Evolutionary conservation across 2,888 invertebrate species (phyloP).

Genomic region (Apomyelois bistriatella): DNA sequence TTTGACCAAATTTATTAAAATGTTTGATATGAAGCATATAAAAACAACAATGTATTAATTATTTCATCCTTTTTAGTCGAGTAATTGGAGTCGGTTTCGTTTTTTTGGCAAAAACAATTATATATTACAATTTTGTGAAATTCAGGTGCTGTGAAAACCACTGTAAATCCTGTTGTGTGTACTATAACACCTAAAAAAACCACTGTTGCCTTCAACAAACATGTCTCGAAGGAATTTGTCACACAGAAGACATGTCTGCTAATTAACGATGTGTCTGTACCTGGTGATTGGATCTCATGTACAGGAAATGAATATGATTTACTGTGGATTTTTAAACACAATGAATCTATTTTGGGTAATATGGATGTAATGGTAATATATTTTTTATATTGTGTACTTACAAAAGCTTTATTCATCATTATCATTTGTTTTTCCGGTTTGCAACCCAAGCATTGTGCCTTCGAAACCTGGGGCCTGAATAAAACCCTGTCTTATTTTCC

Average conservation of each 20-base stretch:
- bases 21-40: no score
- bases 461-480: no score
- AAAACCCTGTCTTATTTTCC: no score
- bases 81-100: no score
- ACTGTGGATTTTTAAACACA: slow-evolving; percentile 66
- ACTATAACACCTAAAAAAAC: slow-evolving; percentile 50
- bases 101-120: no score
- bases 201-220: slow-evolving; percentile 61
- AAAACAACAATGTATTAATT: no score
- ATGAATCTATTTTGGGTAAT: slow-evolving; percentile 30
- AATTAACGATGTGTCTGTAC: slow-evolving; percentile 40
- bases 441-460: no score
- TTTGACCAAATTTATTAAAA: no score
- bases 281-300: slow-evolving; percentile 64
- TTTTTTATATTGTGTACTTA: slow-evolving; percentile 4
- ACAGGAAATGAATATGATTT: slow-evolving; percentile 64
- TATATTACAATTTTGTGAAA: slow-evolving; percentile 17
- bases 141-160: slow-evolving; percentile 66
- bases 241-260: slow-evolving; percentile 39
- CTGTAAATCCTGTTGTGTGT: slow-evolving; percentile 54
- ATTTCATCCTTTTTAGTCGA: no score
- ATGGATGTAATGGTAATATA: slow-evolving; percentile 52
- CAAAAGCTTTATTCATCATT: no score
- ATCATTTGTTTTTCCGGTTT: no score
- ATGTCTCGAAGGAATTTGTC: slow-evolving; percentile 44